A percentile compares a stretch with the other conserved stretches of the same genome.
Evolutionary conservation across 2,888 invertebrate genomes (phyloP).

Genomic region (Hypolimnas misippus): DNA sequence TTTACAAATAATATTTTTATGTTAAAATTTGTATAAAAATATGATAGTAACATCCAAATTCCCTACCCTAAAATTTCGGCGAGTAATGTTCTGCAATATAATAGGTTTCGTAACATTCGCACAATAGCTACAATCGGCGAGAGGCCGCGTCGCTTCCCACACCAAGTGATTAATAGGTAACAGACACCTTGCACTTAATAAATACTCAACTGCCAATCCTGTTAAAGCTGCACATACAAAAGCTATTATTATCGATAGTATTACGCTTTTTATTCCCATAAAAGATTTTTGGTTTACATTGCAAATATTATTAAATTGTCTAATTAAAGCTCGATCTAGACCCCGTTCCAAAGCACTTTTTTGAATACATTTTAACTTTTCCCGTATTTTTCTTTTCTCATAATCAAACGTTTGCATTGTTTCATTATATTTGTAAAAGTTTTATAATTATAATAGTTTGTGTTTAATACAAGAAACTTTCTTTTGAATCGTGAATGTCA

Average conservation of each 20-base stretch:
- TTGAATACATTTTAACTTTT: slow-evolving; percentile 56
- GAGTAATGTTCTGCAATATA: slow-evolving; percentile 87
- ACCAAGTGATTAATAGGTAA: slow-evolving; percentile 92
- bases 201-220: slow-evolving; percentile 54
- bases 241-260: slow-evolving; percentile 50
- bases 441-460: background rate
- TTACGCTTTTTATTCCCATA: slow-evolving; percentile 53
- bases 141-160: slow-evolving; percentile 94
- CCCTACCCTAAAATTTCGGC: slow-evolving; percentile 86
- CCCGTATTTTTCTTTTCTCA: slow-evolving; percentile 46
- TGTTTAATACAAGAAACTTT: background rate
- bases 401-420: slow-evolving; percentile 38
- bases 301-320: slow-evolving; percentile 60
- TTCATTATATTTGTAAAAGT: slow-evolving; percentile 29
- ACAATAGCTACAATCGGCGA: slow-evolving; percentile 92
- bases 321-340: slow-evolving; percentile 51
- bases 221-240: slow-evolving; percentile 53
- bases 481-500: background rate
- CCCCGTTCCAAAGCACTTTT: slow-evolving; percentile 61
- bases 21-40: background rate
- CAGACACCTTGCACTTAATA: slow-evolving; percentile 88
- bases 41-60: slow-evolving; percentile 4
- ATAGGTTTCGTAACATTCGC: slow-evolving; percentile 86
- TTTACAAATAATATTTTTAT: no score
- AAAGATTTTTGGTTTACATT: slow-evolving; percentile 50